Evolutionary conservation across 1,140 invertebrate species (phyloP).

Genomic region (Neoseiulus cucumeris): DNA sequence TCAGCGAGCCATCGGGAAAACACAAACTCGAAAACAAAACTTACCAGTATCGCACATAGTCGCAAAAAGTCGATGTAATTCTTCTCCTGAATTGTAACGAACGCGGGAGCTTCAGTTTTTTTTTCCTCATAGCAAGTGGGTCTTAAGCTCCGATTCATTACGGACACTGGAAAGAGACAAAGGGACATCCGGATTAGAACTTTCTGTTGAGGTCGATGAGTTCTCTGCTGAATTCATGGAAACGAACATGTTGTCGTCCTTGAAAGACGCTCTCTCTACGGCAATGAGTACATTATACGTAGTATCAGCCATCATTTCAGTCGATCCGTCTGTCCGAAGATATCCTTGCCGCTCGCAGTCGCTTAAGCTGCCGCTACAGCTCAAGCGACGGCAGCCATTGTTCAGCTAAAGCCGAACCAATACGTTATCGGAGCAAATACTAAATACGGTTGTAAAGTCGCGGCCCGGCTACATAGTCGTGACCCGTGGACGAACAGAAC

Average conservation of each 20-base stretch:
- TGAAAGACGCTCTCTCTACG: too few species aligned
- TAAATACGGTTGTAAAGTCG: slow-evolving; percentile 7
- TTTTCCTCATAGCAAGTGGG: slow-evolving; percentile 8
- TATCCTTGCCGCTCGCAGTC: too few species aligned
- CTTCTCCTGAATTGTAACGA: slow-evolving; percentile 10
- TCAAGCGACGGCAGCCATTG: too few species aligned
- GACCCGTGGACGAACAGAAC: background rate
- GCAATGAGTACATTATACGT: too few species aligned
- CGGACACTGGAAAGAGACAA: background rate
- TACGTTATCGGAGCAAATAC: background rate
- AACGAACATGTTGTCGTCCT: too few species aligned
- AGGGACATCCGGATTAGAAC: background rate
- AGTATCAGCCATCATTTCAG: too few species aligned
- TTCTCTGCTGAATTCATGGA: background rate
- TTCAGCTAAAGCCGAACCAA: too few species aligned
- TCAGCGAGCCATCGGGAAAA: too few species aligned
- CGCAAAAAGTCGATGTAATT: slow-evolving; percentile 5
- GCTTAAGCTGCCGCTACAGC: too few species aligned
- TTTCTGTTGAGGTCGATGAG: background rate
- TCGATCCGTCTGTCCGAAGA: too few species aligned
- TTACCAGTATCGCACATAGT: slow-evolving; percentile 11
- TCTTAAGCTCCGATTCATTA: slow-evolving; percentile 5
- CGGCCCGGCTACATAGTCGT: background rate
- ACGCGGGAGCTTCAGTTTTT: slow-evolving; percentile 1
- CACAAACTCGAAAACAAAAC: background rate